Conservation (phyloP, 2,113 vertebrate species). For the Sakesphorus luctuosus region DNA sequence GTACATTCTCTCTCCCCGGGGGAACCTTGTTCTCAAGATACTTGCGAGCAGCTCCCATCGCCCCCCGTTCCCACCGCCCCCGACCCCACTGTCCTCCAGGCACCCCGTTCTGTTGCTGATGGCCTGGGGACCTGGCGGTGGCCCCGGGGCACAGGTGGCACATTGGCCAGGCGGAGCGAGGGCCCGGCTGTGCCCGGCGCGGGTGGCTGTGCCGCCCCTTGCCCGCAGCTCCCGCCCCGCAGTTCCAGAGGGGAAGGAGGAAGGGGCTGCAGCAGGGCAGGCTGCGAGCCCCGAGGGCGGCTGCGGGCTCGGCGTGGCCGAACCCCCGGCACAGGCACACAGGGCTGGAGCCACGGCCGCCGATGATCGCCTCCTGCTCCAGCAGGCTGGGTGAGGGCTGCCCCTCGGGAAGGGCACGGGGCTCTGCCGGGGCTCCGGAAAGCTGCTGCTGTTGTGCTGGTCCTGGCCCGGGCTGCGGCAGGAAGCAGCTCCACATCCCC, state of each 20-base stretch:
- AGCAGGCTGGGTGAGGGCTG: background rate
- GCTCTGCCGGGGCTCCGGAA: background rate
- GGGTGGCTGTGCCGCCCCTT: background rate
- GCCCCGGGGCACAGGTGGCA: fast-evolving
- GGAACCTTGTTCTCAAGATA: background rate
- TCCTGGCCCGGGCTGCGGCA: background rate
- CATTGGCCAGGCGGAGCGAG: background rate
- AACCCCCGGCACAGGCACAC: background rate
- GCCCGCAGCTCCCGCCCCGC: background rate
- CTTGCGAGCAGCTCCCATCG: background rate
- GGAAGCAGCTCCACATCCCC: conserved; percentile 2
- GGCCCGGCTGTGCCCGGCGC: fast-evolving
- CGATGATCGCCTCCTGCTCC: background rate
- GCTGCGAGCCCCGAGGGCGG: background rate
- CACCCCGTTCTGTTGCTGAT: fast-evolving
- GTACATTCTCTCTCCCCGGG: background rate
- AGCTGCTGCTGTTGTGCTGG: conserved; percentile 1
- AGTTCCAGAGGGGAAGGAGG: background rate
- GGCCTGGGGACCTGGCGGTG: background rate
- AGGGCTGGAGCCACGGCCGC: background rate
- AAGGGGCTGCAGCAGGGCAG: background rate
- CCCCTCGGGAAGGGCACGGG: background rate
- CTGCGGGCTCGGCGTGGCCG: background rate
- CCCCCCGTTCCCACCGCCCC: background rate
- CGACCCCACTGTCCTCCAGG: fast-evolving